Percentiles rank a stretch among this genome's conserved stretches.
Conservation (phyloP, 2,888 invertebrate genomes). For the Creontiades dilutus region DNA sequence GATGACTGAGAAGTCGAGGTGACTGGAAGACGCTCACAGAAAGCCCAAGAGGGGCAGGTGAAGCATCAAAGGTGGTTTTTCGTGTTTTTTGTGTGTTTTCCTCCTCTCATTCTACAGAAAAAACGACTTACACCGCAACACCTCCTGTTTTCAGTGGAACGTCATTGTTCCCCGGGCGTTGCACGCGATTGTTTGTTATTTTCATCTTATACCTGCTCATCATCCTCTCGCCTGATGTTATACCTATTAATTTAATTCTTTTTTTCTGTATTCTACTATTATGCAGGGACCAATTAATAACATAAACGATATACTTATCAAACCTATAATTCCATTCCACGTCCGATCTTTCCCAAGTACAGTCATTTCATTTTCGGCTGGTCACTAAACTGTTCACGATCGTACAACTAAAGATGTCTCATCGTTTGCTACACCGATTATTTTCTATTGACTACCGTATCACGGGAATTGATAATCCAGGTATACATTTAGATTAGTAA, state of each 20-base stretch:
- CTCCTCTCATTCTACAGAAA: slow-evolving; percentile 9
- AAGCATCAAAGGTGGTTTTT: slow-evolving; percentile 34
- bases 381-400: no score
- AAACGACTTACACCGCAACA: slow-evolving; percentile 38
- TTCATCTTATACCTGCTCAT: slow-evolving; percentile 2
- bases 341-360: neutral
- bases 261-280: neutral
- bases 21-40: slow-evolving; percentile 36
- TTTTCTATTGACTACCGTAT: no score
- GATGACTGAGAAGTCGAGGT: slow-evolving; percentile 51
- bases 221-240: neutral
- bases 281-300: neutral
- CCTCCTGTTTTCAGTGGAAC: slow-evolving; percentile 39
- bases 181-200: slow-evolving; percentile 41
- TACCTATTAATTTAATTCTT: neutral
- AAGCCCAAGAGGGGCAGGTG: slow-evolving; percentile 41
- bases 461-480: no score
- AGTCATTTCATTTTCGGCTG: no score
- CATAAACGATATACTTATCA: no score
- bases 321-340: neutral
- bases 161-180: slow-evolving; percentile 19
- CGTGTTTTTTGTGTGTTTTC: neutral
- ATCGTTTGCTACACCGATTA: no score
- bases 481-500: no score
- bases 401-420: no score